Conservation (phyloP, 1,140 invertebrate genomes). For the Temnothorax nylanderi region DNA sequence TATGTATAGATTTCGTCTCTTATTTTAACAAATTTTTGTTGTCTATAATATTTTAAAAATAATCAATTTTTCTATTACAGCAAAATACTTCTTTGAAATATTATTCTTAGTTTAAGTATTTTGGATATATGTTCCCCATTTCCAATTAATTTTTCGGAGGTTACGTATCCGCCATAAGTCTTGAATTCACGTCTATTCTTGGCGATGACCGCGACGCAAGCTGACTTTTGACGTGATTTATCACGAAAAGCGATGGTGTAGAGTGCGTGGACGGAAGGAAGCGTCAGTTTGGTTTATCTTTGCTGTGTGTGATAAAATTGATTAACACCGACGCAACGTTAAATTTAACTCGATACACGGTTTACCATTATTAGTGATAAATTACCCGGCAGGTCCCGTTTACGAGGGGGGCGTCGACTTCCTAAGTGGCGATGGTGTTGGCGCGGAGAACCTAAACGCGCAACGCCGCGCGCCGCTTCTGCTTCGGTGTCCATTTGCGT, state of each 20-base stretch:
- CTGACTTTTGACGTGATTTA: slow-evolving; percentile 72
- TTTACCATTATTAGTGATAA: slow-evolving; percentile 80
- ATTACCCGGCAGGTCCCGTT: slow-evolving; percentile 68
- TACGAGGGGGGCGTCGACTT: slow-evolving; percentile 53
- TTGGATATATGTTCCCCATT: background rate
- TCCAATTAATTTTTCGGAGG: background rate
- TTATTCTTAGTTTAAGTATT: background rate
- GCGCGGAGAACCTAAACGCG: slow-evolving; percentile 18
- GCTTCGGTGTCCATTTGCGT: slow-evolving; percentile 28
- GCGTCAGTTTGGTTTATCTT: slow-evolving; percentile 79
- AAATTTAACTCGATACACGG: slow-evolving; percentile 78
- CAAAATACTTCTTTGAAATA: background rate
- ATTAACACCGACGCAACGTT: slow-evolving; percentile 79
- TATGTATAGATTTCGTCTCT: background rate
- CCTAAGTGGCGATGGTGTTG: slow-evolving; percentile 55
- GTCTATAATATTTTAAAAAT: too few relatives aligned
- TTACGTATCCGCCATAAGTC: background rate
- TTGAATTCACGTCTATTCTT: slow-evolving; percentile 39
- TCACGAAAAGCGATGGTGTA: slow-evolving; percentile 67
- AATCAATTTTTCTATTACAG: background rate
- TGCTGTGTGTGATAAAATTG: slow-evolving; percentile 81
- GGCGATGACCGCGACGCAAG: slow-evolving; percentile 30
- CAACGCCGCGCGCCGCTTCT: background rate
- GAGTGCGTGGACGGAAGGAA: slow-evolving; percentile 77
- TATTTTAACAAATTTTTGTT: background rate